Conservation (phyloP, 2,888 invertebrate genomes). For the Prenolepis imparis region DNA sequence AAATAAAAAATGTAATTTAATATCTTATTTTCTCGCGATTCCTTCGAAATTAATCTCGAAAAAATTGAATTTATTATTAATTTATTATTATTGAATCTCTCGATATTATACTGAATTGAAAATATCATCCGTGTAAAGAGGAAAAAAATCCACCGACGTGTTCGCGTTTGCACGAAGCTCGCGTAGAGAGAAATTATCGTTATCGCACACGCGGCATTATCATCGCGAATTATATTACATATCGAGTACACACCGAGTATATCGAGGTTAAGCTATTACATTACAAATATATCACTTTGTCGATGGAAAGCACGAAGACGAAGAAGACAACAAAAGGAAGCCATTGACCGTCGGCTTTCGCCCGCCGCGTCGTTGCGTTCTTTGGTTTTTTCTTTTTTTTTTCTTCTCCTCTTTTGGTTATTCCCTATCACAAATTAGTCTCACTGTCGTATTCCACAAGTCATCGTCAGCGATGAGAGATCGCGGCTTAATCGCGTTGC, state of each 20-base stretch:
- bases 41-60: background rate
- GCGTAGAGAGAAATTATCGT: slow-evolving; percentile 64
- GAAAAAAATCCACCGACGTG: slow-evolving; percentile 33
- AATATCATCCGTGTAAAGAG: slow-evolving; percentile 4
- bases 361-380: slow-evolving; percentile 75
- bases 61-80: background rate
- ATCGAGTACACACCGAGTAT: slow-evolving; percentile 58
- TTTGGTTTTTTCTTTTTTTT: slow-evolving; percentile 75
- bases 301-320: slow-evolving; percentile 62
- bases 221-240: slow-evolving; percentile 56
- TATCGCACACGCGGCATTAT: slow-evolving; percentile 64
- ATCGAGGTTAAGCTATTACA: slow-evolving; percentile 58
- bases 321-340: slow-evolving; percentile 67
- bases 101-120: background rate
- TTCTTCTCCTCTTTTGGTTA: slow-evolving; percentile 78
- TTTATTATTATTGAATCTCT: background rate
- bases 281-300: slow-evolving; percentile 65
- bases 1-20: slow-evolving; percentile 5
- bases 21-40: background rate
- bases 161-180: slow-evolving; percentile 53
- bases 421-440: slow-evolving; percentile 83
- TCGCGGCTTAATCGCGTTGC: no score
- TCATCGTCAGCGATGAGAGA: background rate
- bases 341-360: slow-evolving; percentile 69
- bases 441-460: slow-evolving; percentile 66